Evolutionary conservation across 2,113 vertebrate species (phyloP).

Genomic region (Brachyistius frenatus): DNA sequence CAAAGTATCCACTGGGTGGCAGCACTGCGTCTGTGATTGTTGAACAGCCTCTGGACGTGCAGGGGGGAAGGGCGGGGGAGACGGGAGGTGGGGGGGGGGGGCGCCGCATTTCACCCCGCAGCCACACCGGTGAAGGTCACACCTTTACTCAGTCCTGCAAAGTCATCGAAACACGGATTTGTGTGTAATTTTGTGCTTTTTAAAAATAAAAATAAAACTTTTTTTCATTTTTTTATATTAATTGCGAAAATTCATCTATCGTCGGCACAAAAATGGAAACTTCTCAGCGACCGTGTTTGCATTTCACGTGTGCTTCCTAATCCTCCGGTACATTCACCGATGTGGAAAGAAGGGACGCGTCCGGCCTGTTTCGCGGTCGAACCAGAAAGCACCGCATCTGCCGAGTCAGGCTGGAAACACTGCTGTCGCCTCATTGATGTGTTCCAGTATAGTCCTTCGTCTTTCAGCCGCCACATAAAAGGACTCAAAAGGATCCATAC

Average conservation of each 20-base stretch:
- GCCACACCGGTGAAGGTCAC: constrained; percentile 35
- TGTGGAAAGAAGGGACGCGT: neutral
- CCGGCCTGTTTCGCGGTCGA: neutral
- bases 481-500: neutral
- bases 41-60: neutral
- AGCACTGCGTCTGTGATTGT: constrained; percentile 41
- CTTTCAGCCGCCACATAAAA: neutral
- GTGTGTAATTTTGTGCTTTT: too few relatives aligned
- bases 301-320: neutral
- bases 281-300: neutral
- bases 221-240: neutral
- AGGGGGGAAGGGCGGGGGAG: too few relatives aligned
- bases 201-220: too few relatives aligned
- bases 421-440: neutral
- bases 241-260: neutral
- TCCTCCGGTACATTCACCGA: constrained; percentile 2
- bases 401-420: neutral
- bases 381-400: constrained; percentile 40
- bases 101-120: constrained; percentile 4
- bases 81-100: neutral
- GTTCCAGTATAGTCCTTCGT: neutral
- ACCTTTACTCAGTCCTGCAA: neutral
- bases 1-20: constrained; percentile 55
- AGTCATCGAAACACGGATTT: neutral
- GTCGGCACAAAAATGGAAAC: neutral